Percentiles rank a stretch among this genome's conserved stretches.
These are phyloP conservation scores for Agrenia bidenticulata DNA, from an alignment of 2,888 invertebrate species.

Conservation along the genomic window DNA sequence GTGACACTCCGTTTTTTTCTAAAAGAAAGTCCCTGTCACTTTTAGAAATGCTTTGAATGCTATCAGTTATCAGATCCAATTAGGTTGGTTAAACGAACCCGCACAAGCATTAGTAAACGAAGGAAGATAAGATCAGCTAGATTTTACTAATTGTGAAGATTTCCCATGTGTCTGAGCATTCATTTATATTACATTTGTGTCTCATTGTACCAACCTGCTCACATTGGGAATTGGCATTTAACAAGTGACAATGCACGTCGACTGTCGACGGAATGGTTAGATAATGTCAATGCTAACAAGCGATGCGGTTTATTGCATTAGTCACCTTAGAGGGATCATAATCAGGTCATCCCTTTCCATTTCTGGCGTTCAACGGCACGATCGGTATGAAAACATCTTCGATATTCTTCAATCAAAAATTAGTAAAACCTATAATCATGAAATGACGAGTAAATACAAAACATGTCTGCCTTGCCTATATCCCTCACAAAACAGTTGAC, in stretches of 20 bases:
- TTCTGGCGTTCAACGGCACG: not conserved
- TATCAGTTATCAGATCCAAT: no score
- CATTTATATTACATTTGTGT: no score
- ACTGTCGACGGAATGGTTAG: not conserved
- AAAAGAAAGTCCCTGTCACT: no score
- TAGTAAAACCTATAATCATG: conserved; percentile 12
- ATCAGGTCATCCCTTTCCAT: conserved; percentile 25
- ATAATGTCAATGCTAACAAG: conserved; percentile 9
- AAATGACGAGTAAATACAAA: conserved; percentile 2
- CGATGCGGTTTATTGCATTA: conserved; percentile 6
- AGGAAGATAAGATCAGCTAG: not conserved
- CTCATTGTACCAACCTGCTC: not conserved
- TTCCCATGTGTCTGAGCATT: not conserved
- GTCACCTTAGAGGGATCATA: conserved; percentile 8
- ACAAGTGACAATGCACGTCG: no score
- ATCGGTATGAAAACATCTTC: conserved; percentile 14
- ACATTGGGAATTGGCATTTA: not conserved
- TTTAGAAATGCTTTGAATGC: no score
- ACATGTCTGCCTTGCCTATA: conserved; percentile 1
- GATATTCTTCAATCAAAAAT: conserved; percentile 21
- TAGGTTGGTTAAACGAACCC: no score
- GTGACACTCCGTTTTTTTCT: no score
- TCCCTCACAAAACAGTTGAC: not conserved
- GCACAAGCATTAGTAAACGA: not conserved
- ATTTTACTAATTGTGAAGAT: not conserved